phyloP scores from a whole-genome alignment of 2,888 invertebrate genomes.

The Metallyticus violacea region DNA sequence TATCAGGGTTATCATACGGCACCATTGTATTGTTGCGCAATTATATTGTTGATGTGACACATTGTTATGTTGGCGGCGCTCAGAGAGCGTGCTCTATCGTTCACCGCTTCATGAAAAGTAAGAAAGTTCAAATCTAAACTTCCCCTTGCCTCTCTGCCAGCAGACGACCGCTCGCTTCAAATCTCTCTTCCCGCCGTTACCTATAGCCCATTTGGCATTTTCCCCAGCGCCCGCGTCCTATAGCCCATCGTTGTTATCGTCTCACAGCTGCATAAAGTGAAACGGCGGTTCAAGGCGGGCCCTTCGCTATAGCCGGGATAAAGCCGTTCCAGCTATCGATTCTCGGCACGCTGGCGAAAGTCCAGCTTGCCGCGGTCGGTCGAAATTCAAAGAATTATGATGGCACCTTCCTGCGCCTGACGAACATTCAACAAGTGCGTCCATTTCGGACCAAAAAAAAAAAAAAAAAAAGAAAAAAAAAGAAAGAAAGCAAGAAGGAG shows the following conservation, averaged over 20 bases:
- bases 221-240: conserved; percentile 44
- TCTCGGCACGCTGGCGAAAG: conserved; percentile 45
- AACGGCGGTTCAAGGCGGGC: conserved; percentile 32
- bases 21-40: neutral
- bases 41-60: neutral
- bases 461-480: too few relatives aligned
- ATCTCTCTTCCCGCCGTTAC: conserved; percentile 35
- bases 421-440: conserved; percentile 33
- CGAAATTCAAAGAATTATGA: conserved; percentile 50
- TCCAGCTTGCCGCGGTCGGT: conserved; percentile 40
- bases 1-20: neutral
- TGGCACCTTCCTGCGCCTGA: conserved; percentile 38
- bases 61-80: neutral
- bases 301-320: conserved; percentile 10
- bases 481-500: neutral
- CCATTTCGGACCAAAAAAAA: neutral
- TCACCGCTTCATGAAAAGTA: conserved; percentile 22
- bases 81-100: conserved; percentile 19
- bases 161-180: conserved; percentile 33
- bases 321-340: conserved; percentile 23
- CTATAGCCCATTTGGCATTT: conserved; percentile 51
- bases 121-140: conserved; percentile 28
- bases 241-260: conserved; percentile 53
- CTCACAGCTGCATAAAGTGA: conserved; percentile 53
- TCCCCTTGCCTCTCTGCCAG: conserved; percentile 23